Conservation (phyloP, 2,888 invertebrate species). For the Strigamia transsilvanica region DNA sequence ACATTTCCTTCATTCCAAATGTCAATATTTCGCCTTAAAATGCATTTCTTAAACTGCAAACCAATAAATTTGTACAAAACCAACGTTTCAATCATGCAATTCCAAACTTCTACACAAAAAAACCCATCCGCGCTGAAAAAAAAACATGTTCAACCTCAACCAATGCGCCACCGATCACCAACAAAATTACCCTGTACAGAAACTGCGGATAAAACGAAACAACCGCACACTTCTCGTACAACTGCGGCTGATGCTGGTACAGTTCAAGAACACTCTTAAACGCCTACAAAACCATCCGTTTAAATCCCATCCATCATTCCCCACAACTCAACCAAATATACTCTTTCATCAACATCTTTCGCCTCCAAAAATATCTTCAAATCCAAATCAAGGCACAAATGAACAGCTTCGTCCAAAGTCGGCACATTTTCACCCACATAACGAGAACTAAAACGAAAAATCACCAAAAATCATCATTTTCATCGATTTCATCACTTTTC, state of each 20-base stretch:
- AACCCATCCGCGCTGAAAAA: no score
- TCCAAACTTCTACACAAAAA: no score
- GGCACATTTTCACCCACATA: conserved; percentile 72
- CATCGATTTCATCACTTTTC: neutral
- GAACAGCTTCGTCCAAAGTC: conserved; percentile 75
- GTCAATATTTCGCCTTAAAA: no score
- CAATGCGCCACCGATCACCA: no score
- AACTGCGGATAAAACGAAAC: conserved; percentile 31
- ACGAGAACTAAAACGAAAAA: conserved; percentile 67
- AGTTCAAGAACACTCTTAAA: neutral
- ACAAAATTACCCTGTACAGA: neutral
- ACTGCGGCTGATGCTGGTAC: neutral
- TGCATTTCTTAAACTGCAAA: no score
- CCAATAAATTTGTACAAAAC: no score
- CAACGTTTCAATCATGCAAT: no score
- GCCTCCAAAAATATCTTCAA: conserved; percentile 81
- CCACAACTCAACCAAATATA: no score
- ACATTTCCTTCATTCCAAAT: no score
- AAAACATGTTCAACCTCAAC: no score
- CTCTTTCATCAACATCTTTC: conserved; percentile 73
- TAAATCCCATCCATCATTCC: no score
- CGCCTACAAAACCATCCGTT: neutral
- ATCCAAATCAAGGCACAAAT: conserved; percentile 72
- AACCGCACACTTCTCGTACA: conserved; percentile 12
- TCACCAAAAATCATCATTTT: conserved; percentile 64